A percentile compares a stretch with the other conserved stretches of the same genome.
Evolutionary conservation across 2,113 vertebrate genomes (phyloP).

Genomic region (Callaeas wilsoni): DNA sequence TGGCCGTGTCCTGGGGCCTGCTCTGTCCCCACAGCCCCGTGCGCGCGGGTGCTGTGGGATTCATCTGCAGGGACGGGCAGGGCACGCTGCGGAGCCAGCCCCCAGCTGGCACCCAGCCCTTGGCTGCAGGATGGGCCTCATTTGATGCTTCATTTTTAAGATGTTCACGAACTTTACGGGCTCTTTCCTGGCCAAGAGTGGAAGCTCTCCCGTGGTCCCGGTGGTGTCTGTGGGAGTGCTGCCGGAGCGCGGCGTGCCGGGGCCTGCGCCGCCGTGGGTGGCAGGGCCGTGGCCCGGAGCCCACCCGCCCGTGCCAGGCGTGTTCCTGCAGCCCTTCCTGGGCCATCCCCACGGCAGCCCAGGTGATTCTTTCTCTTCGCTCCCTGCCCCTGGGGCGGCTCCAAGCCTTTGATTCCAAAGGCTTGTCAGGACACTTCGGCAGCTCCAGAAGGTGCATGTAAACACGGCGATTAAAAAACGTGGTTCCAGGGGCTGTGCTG

Average conservation of each 20-base stretch:
- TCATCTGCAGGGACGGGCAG: neutral
- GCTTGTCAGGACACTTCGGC: constrained; percentile 16
- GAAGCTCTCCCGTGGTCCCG: neutral
- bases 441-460: neutral
- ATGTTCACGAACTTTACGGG: neutral
- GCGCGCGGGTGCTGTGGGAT: rapidly evolving
- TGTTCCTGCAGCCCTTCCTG: neutral
- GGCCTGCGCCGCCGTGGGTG: neutral
- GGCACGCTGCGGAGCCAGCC: rapidly evolving
- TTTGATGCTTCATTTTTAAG: neutral
- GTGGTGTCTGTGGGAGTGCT: neutral
- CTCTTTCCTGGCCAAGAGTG: neutral
- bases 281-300: neutral
- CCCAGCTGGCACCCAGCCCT: neutral
- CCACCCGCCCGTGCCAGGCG: neutral
- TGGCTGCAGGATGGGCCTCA: neutral
- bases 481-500: neutral
- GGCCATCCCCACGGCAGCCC: neutral
- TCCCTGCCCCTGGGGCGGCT: constrained; percentile 8
- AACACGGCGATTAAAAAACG: neutral
- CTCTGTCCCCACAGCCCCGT: neutral
- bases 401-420: constrained; percentile 22
- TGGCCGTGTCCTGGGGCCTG: rapidly evolving
- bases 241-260: neutral
- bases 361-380: neutral